Evolutionary conservation across 2,113 vertebrate genomes (phyloP).

Genomic region (Ibidorhyncha struthersii): DNA sequence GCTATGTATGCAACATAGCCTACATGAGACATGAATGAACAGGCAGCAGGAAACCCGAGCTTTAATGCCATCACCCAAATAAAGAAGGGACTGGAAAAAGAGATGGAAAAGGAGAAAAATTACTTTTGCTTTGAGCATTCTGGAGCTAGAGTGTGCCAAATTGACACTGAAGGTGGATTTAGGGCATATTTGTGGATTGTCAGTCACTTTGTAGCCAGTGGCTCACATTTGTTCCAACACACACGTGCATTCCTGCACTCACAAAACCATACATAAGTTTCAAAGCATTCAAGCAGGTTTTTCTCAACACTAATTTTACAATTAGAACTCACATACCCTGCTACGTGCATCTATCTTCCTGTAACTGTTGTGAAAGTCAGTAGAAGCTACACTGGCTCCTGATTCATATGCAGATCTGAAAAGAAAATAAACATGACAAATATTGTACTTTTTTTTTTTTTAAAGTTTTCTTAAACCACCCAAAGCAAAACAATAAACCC

Average conservation of each 20-base stretch:
- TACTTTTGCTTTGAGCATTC: no score
- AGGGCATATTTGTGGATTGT: background rate
- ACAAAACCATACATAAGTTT: background rate
- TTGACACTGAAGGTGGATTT: no score
- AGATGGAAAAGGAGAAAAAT: background rate
- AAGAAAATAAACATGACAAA: background rate
- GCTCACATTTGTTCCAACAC: background rate
- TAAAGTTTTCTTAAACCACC: background rate
- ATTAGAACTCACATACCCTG: background rate
- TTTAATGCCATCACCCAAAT: background rate
- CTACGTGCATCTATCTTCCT: background rate
- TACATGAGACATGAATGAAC: accelerated
- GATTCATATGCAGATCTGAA: background rate
- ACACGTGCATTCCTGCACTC: background rate
- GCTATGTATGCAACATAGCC: background rate
- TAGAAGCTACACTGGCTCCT: background rate
- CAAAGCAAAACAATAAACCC: background rate
- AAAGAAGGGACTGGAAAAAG: background rate
- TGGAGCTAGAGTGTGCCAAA: no score
- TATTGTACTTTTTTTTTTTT: background rate
- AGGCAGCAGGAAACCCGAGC: background rate
- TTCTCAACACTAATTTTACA: background rate
- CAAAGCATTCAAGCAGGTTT: background rate
- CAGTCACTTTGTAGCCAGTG: background rate
- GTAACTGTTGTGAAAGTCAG: background rate